Percentiles rank a stretch among this genome's conserved stretches.
Evolutionary conservation across 2,113 vertebrate species (phyloP).

Genomic region (Regulus satrapa): DNA sequence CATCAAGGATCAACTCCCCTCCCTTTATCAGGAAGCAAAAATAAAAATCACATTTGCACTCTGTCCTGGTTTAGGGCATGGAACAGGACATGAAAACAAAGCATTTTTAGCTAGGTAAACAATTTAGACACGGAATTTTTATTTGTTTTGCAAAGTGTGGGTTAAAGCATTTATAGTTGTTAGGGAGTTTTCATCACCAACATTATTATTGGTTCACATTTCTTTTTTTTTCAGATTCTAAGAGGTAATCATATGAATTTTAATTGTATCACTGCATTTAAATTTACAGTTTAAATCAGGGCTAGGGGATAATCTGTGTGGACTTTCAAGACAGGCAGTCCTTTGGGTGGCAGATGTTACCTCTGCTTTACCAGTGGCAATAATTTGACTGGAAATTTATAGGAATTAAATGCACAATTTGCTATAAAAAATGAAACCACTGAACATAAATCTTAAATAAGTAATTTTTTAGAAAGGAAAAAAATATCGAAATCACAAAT

Average conservation of each 20-base stretch:
- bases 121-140: neutral
- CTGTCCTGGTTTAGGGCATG: too few species aligned
- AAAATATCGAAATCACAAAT: neutral
- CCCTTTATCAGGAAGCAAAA: constrained; percentile 13
- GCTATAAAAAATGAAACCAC: neutral
- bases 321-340: neutral
- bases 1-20: neutral
- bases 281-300: neutral
- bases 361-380: neutral
- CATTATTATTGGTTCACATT: neutral
- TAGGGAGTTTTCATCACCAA: neutral
- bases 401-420: neutral
- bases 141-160: neutral
- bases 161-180: neutral
- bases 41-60: too few species aligned
- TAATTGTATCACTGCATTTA: neutral
- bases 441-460: neutral
- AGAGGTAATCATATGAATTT: neutral
- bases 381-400: neutral
- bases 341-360: neutral
- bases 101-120: too few species aligned
- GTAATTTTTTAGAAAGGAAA: neutral
- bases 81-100: too few species aligned
- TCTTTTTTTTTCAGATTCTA: neutral
- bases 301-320: neutral